Conservation (phyloP, 2,888 invertebrate genomes). For the Lysandra bellargus region DNA sequence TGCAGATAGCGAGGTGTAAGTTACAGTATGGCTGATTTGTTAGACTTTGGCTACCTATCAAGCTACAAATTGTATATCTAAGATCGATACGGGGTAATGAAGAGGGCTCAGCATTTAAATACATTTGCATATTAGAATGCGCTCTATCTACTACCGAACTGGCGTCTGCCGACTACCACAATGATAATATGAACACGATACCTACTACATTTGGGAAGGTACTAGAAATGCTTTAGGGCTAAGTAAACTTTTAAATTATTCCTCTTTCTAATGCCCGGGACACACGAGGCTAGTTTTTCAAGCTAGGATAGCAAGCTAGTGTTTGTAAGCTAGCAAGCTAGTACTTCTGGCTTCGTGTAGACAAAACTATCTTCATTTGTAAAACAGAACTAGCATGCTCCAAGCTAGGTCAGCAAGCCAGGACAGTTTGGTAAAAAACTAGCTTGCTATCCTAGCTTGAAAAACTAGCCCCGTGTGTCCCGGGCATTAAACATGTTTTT, state of each 20-base stretch:
- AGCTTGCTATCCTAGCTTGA: too few species aligned
- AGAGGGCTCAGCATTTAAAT: slow-evolving; percentile 80
- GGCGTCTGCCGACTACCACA: slow-evolving; percentile 37
- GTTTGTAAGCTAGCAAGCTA: too few species aligned
- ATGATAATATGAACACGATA: background rate
- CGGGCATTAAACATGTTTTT: background rate
- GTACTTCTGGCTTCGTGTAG: too few species aligned
- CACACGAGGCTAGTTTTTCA: too few species aligned
- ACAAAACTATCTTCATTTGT: too few species aligned
- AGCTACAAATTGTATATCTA: slow-evolving; percentile 79
- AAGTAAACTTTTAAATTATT: background rate
- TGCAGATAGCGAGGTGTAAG: slow-evolving; percentile 35
- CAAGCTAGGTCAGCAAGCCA: too few species aligned
- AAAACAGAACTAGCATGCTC: too few species aligned
- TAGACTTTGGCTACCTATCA: slow-evolving; percentile 69
- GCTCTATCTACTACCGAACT: slow-evolving; percentile 55
- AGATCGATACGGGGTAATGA: slow-evolving; percentile 80
- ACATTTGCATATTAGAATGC: slow-evolving; percentile 81
- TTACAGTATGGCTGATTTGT: slow-evolving; percentile 57
- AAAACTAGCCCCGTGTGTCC: too few species aligned
- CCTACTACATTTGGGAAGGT: background rate
- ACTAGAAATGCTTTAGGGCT: background rate
- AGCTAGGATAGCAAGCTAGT: too few species aligned
- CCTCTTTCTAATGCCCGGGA: background rate
- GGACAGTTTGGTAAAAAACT: too few species aligned